A percentile compares a stretch with the other conserved stretches of the same genome.
Conservation (phyloP, 2,113 vertebrate species). For the Thalassoma bifasciatum region DNA sequence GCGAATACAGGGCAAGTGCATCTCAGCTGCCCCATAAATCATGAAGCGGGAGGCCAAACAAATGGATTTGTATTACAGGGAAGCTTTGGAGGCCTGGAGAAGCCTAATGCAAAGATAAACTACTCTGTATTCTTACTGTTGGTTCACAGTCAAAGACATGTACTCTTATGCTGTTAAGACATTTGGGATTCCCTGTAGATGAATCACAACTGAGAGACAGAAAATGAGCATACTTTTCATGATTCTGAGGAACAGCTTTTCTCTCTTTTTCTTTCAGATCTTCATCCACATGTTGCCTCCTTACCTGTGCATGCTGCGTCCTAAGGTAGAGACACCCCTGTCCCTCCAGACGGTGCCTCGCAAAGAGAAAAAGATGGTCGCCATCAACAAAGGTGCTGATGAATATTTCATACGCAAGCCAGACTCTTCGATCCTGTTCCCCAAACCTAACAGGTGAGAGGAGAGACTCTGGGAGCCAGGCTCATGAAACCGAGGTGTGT, state of each 20-base stretch:
- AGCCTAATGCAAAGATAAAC: conserved; percentile 6
- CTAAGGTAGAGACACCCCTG: conserved; percentile 85
- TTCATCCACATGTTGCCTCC: conserved; percentile 89
- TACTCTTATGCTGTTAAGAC: too few species aligned
- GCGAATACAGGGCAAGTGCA: conserved; percentile 37
- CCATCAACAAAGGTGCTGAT: conserved; percentile 81
- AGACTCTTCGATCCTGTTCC: conserved; percentile 84
- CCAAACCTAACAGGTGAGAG: conserved; percentile 85
- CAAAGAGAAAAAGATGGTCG: conserved; percentile 65
- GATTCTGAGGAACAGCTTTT: background rate
- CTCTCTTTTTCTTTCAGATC: conserved; percentile 77
- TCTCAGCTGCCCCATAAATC: conserved; percentile 48
- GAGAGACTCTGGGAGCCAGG: background rate
- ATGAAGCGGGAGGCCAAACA: conserved; percentile 30
- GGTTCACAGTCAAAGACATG: background rate
- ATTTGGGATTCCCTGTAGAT: background rate
- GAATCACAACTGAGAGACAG: too few species aligned
- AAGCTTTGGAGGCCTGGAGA: conserved; percentile 3
- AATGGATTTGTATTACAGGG: conserved; percentile 31
- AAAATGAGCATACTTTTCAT: too few species aligned
- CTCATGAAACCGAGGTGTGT: background rate
- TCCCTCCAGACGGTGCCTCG: conserved; percentile 70
- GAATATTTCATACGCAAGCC: conserved; percentile 94
- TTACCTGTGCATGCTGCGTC: conserved; percentile 87
- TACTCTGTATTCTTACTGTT: background rate